Evolutionary conservation across 2,113 vertebrate genomes (phyloP), one percentile per base, ranked within the genome.

Genomic region (Pelodiscus sinensis): DNA sequence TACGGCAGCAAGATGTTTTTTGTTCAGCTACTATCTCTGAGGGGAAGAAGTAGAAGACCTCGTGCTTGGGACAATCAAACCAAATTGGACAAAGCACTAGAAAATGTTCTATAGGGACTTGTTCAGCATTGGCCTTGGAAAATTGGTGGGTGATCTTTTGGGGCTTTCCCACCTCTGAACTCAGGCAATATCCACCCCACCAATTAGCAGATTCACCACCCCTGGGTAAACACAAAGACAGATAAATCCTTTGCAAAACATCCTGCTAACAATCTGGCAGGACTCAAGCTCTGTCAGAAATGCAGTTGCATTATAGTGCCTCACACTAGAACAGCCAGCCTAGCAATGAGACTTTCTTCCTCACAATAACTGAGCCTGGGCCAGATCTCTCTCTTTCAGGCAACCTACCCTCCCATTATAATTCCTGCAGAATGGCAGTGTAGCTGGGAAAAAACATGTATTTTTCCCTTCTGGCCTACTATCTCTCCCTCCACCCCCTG

Each of bases 151-250:
- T 50, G 73, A 77, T 50, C 13, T 77, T 24, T 44, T 77, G 13
- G 38, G 71, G 21, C 21, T 44, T 75, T 38, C 35, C 22, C 21
- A 35, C 35, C 38, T 24, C 21, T 44, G 12, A 75, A 24, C 38
- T 50, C 24, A 77, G 73, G 38, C 38, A 27, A 12, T 77, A 77
- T 7, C 2, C 73, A 27, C 73, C 24, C 38, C 38, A 77, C 73
- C 38, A 77, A 77, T 38, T 77, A 9, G 4, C 19, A 19, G n/a
- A 51, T 62, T 29, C 19, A 4, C 4, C 14, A 4, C 0, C 0
- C 75, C 11, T 0, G 0, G 9, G 62, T 58, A 55, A 52, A 21
- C 27, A 54, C 9, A 0, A 9, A 5, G 58, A 77, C 11, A n/a
- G n/a, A 79, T 3, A 52, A 93, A 71, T 22, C 9, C 87, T n/a